phyloP scores from a whole-genome alignment of 2,888 invertebrate species.

The Drosophila kokeensis region DNA sequence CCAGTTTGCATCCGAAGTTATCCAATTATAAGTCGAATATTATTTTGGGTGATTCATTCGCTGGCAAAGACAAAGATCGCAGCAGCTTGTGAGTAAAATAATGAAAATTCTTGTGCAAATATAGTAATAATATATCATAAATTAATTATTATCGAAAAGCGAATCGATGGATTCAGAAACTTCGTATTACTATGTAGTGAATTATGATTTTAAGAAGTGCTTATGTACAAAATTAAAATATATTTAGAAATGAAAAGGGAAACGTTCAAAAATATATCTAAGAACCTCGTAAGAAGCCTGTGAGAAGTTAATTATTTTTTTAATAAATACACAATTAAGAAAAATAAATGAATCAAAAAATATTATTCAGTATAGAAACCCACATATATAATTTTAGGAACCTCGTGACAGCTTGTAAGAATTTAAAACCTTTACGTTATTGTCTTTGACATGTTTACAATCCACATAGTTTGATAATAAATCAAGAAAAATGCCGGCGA shows the following conservation, averaged over 20 bases:
- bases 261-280: neutral
- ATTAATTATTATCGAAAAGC: neutral
- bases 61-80: conserved; percentile 45
- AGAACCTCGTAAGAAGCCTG: neutral
- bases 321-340: neutral
- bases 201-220: neutral
- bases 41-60: conserved; percentile 54
- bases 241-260: neutral
- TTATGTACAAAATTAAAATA: neutral
- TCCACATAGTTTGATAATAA: neutral
- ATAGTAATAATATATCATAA: neutral
- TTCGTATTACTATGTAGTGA: neutral
- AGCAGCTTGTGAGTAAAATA: conserved; percentile 64
- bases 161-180: neutral
- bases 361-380: neutral
- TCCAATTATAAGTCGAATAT: conserved; percentile 66
- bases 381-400: neutral
- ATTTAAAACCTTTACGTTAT: neutral
- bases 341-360: neutral
- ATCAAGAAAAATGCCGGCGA: no score
- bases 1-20: conserved; percentile 1
- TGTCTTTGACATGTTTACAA: neutral
- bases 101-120: neutral
- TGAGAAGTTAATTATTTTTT: neutral
- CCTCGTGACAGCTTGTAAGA: neutral